Conservation (phyloP, 92 coral and sea anemone genomes). For the Pocillopora grandis region DNA sequence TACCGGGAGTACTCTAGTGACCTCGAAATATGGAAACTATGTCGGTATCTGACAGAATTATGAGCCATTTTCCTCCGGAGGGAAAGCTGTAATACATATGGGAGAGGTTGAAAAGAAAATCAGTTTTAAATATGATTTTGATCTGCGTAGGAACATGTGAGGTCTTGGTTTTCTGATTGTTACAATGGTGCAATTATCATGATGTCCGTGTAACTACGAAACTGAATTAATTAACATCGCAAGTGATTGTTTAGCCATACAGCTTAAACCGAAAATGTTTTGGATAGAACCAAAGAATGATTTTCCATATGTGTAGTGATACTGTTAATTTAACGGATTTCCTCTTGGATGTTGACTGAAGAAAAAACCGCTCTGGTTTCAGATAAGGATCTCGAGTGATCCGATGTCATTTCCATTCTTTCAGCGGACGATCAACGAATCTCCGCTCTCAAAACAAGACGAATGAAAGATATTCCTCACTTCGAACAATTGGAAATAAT, state of each 20-base stretch:
- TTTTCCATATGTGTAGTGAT: background rate
- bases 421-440: background rate
- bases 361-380: background rate
- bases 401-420: background rate
- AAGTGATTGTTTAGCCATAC: too few relatives aligned
- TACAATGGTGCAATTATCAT: background rate
- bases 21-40: background rate
- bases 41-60: background rate
- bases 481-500: constrained; percentile 81
- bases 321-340: background rate
- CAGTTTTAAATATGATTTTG: too few relatives aligned
- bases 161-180: background rate
- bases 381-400: background rate
- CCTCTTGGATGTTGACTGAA: background rate
- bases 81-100: background rate
- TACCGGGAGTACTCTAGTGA: background rate
- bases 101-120: background rate
- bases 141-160: too few relatives aligned
- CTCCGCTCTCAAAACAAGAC: background rate
- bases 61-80: background rate
- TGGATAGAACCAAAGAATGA: background rate
- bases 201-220: background rate
- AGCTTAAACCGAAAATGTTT: background rate
- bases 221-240: background rate
- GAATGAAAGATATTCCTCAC: constrained; percentile 32